These are phyloP conservation scores for Coelinius sp. DNA, from an alignment of 2,888 invertebrate genomes.

Conservation along the genomic window DNA sequence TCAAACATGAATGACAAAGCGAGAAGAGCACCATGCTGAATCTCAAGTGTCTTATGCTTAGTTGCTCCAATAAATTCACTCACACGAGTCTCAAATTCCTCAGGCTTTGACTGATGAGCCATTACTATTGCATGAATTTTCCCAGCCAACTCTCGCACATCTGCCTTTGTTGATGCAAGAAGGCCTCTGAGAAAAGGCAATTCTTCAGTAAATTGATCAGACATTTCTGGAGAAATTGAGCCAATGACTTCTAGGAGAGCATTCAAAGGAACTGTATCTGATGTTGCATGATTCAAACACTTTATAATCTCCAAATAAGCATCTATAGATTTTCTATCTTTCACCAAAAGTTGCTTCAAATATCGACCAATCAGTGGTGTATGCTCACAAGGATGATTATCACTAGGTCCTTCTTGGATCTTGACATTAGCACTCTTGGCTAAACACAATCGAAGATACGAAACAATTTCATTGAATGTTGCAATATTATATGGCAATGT, in stretches of 20 bases:
- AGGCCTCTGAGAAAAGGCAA: constrained; percentile 78
- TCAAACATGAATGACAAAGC: constrained; percentile 82
- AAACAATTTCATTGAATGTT: constrained; percentile 84
- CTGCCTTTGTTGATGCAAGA: constrained; percentile 82
- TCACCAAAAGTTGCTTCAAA: constrained; percentile 74
- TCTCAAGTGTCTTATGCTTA: constrained; percentile 77
- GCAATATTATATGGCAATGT: constrained; percentile 80
- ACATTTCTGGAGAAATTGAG: constrained; percentile 81
- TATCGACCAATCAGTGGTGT: constrained; percentile 79
- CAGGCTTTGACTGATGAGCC: constrained; percentile 73
- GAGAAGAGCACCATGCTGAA: constrained; percentile 84
- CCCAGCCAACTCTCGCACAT: constrained; percentile 81
- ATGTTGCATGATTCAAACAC: constrained; percentile 77
- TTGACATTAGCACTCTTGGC: constrained; percentile 75
- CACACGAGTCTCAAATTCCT: constrained; percentile 74
- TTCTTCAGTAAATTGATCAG: constrained; percentile 76
- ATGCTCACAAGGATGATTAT: constrained; percentile 76
- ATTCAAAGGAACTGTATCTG: constrained; percentile 80
- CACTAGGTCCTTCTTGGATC: constrained; percentile 64
- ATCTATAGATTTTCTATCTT: constrained; percentile 75
- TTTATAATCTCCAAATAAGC: constrained; percentile 80
- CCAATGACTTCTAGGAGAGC: constrained; percentile 89
- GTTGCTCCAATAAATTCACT: constrained; percentile 72
- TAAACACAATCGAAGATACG: constrained; percentile 86
- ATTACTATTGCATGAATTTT: constrained; percentile 83